Conservation (phyloP, 1,140 invertebrate genomes). For the Antheraea mylitta region DNA sequence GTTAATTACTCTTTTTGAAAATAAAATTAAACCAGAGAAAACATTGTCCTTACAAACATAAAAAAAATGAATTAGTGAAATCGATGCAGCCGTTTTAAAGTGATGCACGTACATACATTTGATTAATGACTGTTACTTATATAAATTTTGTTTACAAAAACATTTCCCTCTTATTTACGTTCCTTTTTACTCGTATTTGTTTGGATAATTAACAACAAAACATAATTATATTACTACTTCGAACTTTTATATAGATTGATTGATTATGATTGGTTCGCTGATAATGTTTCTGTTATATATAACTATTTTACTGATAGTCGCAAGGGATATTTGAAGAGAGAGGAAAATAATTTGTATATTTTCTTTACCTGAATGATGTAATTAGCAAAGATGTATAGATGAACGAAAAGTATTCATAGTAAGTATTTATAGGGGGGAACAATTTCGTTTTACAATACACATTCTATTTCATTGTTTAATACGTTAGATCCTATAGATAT, state of each 20-base stretch:
- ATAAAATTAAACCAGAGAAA: no score
- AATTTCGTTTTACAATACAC: no score
- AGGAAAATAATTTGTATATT: background rate
- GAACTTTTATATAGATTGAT: background rate
- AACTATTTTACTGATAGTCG: background rate
- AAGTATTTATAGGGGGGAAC: background rate
- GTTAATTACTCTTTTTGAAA: no score
- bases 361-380: background rate
- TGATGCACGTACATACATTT: no score
- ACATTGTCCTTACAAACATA: no score
- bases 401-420: background rate
- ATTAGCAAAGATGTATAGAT: background rate
- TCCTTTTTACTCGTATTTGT: background rate
- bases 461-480: no score
- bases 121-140: no score
- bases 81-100: no score
- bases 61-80: no score
- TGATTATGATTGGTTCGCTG: background rate
- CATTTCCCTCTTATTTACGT: background rate
- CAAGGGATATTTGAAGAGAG: background rate
- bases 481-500: no score
- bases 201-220: background rate
- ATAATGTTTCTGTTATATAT: background rate
- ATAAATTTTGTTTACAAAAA: no score
- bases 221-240: background rate